These are phyloP conservation scores for Asarcornis scutulata DNA, from an alignment of 2,113 vertebrate species.

Conservation along the genomic window DNA sequence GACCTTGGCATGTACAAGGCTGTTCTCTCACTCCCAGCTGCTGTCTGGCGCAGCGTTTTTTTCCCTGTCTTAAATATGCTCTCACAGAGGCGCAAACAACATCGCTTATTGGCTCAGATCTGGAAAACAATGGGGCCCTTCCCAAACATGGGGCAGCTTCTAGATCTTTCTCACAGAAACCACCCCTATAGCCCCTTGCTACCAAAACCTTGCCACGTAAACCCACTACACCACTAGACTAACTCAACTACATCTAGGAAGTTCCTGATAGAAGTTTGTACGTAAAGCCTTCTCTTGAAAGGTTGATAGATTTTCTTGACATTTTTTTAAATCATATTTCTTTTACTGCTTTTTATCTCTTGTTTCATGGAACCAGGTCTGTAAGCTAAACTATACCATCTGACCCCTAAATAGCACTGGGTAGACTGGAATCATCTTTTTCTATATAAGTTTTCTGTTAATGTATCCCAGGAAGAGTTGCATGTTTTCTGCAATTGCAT, in stretches of 20 bases:
- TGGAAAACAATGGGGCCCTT: too few relatives aligned
- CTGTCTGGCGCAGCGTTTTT: too few relatives aligned
- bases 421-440: background rate
- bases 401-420: background rate
- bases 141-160: too few relatives aligned
- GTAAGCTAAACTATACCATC: background rate
- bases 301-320: background rate
- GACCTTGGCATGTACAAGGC: too few relatives aligned
- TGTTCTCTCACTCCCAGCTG: too few relatives aligned
- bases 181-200: too few relatives aligned
- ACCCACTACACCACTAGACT: background rate
- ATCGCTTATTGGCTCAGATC: too few relatives aligned
- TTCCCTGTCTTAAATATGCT: too few relatives aligned
- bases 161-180: too few relatives aligned
- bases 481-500: background rate
- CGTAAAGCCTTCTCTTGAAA: background rate
- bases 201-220: too few relatives aligned
- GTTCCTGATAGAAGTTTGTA: background rate
- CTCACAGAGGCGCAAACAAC: too few relatives aligned
- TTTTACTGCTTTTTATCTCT: background rate
- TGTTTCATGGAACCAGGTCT: background rate
- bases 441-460: background rate
- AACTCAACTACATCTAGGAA: background rate
- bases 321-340: background rate
- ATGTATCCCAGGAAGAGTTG: background rate